Conservation (phyloP, 1,140 invertebrate species). For the Aphelenchoides fujianensis region DNA sequence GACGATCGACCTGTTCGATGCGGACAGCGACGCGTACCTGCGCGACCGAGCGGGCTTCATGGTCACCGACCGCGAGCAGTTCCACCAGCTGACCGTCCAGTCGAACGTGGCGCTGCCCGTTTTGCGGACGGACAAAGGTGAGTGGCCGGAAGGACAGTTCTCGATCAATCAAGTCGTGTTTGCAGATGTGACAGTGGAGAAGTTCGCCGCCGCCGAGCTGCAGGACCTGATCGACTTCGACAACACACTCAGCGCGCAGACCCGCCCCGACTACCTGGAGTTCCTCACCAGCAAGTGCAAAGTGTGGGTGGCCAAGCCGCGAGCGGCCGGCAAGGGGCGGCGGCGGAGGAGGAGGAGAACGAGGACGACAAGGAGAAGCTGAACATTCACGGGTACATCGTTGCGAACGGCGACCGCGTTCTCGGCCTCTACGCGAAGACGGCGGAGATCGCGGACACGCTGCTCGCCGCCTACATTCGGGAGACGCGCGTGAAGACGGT, state of each 20-base stretch:
- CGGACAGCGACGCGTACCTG: slow-evolving; percentile 37
- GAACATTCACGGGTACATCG: slow-evolving; percentile 39
- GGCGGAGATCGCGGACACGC: slow-evolving; percentile 32
- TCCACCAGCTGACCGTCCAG: slow-evolving; percentile 49
- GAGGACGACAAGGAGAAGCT: slow-evolving; percentile 26
- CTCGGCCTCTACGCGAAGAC: slow-evolving; percentile 42
- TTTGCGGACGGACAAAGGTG: slow-evolving; percentile 41
- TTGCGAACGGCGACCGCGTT: slow-evolving; percentile 28
- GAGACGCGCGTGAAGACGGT: slow-evolving; percentile 32
- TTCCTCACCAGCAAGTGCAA: slow-evolving; percentile 31
- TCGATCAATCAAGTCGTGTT: not conserved
- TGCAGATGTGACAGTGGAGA: slow-evolving; percentile 9
- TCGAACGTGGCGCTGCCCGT: slow-evolving; percentile 32
- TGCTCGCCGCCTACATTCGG: slow-evolving; percentile 17
- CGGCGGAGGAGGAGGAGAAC: slow-evolving; percentile 13
- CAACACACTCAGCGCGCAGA: slow-evolving; percentile 38
- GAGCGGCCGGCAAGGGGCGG: not conserved
- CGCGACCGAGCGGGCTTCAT: slow-evolving; percentile 58
- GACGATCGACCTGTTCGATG: slow-evolving; percentile 60
- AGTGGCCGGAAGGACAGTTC: not conserved
- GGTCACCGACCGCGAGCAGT: slow-evolving; percentile 51
- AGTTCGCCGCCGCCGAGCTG: slow-evolving; percentile 13
- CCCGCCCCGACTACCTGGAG: slow-evolving; percentile 46
- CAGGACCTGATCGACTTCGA: slow-evolving; percentile 46
- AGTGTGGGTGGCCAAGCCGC: slow-evolving; percentile 30